Evolutionary conservation across 1,140 invertebrate genomes (phyloP), one percentile per base, ranked within the genome.

Genomic region (Augochlora pura): DNA sequence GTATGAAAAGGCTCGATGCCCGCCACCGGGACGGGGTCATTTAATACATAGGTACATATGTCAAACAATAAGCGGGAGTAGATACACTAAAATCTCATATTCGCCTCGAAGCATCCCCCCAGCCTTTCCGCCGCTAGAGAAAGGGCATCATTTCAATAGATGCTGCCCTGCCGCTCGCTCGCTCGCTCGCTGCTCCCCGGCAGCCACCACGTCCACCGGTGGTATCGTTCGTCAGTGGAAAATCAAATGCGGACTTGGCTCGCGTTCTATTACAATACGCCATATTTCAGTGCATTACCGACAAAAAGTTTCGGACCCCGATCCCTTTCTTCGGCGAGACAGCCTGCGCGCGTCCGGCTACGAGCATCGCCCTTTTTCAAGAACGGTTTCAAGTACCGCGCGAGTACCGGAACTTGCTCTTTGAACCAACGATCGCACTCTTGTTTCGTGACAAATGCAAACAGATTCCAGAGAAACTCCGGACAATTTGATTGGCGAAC

Each of bases 71-170:
- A 83, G 39, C 39, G 57, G 4, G 8, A 62, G 68, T 75, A 75
- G 70, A 74, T 81, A 81, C 57, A 81, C 79, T 81, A 74, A 81
- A 81, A 81, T 81, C 66, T 81, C 79, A 81, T 81, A 81, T 81
- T 81, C 79, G 59, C 73, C 74, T 73, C 46, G 63, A 18, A 74
- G 70, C 71, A 74, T 68, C 73, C 49, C 16, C 21, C 64, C 72
- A 39, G 16, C 62, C 73, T 68, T 77, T 65, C 27, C 69, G 68
- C 23, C 25, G 46, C 69, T 69, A 42, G 64, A 42, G 64, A 66
- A 77, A 81, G 59, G 67, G 78, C 68, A 82, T 59, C 67, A 42
- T 74, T 86, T 71, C 39, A 81, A 84, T 68, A 62, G 77, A 74
- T 39, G 46, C 60, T 60, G 32, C 25, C 54, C 49, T 46, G 42